Conservation (phyloP, 2,113 vertebrate genomes). For the Silurus meridionalis region DNA sequence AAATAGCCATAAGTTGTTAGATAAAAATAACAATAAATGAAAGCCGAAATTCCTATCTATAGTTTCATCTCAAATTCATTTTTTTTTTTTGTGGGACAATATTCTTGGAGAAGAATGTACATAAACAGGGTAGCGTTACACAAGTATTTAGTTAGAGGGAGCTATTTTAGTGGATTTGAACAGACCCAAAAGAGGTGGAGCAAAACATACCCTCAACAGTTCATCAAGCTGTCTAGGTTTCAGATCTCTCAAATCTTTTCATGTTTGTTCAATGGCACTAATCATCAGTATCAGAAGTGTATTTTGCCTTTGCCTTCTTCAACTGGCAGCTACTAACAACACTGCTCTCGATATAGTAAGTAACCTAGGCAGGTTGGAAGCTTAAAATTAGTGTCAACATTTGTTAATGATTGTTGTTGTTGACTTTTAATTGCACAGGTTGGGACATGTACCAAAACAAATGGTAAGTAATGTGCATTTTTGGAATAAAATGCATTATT, state of each 20-base stretch:
- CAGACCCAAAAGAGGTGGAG: not conserved
- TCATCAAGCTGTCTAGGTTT: not conserved
- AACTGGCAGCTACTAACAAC: not conserved
- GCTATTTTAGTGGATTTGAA: not conserved
- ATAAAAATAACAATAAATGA: too few species aligned
- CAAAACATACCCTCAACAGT: not conserved
- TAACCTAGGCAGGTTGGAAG: not conserved
- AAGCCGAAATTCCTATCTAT: too few species aligned
- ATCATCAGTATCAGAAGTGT: not conserved
- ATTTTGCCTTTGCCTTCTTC: conserved; percentile 2
- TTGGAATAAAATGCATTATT: not conserved
- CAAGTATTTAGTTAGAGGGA: not conserved
- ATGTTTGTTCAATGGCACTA: not conserved
- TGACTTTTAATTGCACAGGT: not conserved
- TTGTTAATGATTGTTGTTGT: not conserved
- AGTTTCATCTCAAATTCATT: too few species aligned
- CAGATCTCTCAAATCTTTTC: not conserved
- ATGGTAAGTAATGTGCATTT: conserved; percentile 10
- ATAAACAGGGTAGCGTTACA: not conserved
- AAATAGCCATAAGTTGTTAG: too few species aligned
- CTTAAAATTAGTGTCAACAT: not conserved
- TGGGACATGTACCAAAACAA: not conserved
- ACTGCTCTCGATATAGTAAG: conserved; percentile 18
- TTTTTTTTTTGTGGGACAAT: not conserved
- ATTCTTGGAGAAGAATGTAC: not conserved